Evolutionary conservation across 2,888 invertebrate genomes (phyloP), one percentile per base, ranked within the genome.

Genomic region (Xanthia icteritia): DNA sequence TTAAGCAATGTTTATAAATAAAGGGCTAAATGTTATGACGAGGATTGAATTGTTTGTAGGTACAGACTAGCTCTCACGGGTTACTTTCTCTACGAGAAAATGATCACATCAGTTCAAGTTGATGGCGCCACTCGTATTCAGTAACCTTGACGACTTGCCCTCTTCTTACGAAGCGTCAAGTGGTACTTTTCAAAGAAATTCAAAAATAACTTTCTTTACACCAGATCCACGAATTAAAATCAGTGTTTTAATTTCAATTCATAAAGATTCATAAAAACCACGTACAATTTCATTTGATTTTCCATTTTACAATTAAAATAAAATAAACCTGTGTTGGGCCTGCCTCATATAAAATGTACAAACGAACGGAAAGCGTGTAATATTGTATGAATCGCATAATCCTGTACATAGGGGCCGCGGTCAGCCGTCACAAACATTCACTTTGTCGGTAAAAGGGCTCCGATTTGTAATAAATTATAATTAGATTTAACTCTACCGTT

Each of bases 271-370:
- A 15, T 36, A 54, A 54, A 17, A 23, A n/a, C 36, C 61, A 63
- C 13, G 17, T 11, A 36, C 36, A 42, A 54, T 36, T n/a, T 27
- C 42, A 23, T 79, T 64, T 58, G 17, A 31, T 58, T 56, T 65
- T 11, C 13, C 58, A 60, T 65, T 54, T 31, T 4, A 23, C 9
- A 42, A 15, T 51, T 56, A 15, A 9, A 79, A 64, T 79, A 74
- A 72, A 72, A 69, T 60, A 70, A 77, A 66, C 48, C 48, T 17
- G 17, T 42, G 17, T 42, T 23, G 48, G 51, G 36, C 27, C 20
- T 51, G 31, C 23, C 58, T 84, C 31, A 77, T 85, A 61, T 72
- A 73, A 80, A 66, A 85, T 83, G 45, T 77, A 83, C 76, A 76
- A 82, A 77, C 69, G 63, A 51, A 67, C 36, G 51, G 13, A 66